Conservation (phyloP, 2,888 invertebrate species). For the Helleia helle region DNA sequence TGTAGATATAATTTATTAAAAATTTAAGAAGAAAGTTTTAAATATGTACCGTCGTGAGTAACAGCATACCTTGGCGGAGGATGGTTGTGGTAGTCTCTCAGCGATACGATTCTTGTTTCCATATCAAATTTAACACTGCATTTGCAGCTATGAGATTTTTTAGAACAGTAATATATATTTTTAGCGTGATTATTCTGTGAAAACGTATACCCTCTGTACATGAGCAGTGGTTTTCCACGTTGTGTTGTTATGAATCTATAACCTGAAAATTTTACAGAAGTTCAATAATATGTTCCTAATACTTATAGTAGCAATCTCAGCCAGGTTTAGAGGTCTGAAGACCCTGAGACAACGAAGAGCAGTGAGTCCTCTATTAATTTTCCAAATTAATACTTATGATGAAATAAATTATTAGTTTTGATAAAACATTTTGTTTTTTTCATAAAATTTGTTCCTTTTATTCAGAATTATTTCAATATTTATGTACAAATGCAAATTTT, state of each 20-base stretch:
- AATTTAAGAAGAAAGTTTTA: conserved; percentile 14
- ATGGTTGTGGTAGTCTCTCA: conserved; percentile 30
- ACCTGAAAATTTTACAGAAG: neutral
- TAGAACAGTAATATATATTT: conserved; percentile 30
- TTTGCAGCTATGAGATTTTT: conserved; percentile 26
- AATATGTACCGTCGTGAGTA: conserved; percentile 16
- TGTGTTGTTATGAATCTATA: conserved; percentile 18
- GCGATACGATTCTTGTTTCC: conserved; percentile 21
- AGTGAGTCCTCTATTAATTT: too few species aligned
- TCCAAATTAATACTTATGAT: too few species aligned
- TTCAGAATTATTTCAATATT: too few species aligned
- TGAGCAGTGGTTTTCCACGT: conserved; percentile 29
- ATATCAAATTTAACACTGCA: conserved; percentile 30
- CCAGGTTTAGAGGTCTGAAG: too few species aligned
- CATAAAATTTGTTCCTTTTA: too few species aligned
- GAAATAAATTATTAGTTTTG: too few species aligned
- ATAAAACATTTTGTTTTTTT: too few species aligned
- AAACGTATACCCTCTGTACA: conserved; percentile 32
- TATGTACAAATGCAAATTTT: too few species aligned
- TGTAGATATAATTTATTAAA: too few species aligned
- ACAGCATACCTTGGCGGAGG: conserved; percentile 27
- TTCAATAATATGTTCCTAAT: neutral
- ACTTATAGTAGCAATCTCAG: too few species aligned
- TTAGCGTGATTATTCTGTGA: conserved; percentile 32
- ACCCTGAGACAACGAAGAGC: too few species aligned